Conservation (phyloP, 2,113 vertebrate genomes). For the Pelecanus crispus region DNA sequence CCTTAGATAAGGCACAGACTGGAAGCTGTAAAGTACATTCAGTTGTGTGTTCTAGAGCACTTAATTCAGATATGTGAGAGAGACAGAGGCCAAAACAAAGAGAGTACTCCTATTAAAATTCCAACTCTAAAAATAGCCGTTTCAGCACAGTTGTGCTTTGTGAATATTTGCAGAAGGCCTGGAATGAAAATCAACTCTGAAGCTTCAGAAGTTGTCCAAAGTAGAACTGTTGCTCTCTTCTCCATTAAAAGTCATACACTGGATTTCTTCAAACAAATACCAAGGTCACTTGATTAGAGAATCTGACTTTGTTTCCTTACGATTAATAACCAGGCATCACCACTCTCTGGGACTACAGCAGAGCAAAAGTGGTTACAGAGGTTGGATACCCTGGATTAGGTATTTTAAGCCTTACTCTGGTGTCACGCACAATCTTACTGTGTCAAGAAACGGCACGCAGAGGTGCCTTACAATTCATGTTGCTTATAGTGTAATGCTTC, state of each 20-base stretch:
- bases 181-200: background rate
- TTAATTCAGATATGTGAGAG: background rate
- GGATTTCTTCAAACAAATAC: background rate
- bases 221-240: background rate
- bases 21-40: background rate
- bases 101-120: background rate
- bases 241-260: background rate
- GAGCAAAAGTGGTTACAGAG: background rate
- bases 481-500: background rate
- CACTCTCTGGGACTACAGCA: background rate
- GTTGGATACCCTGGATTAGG: background rate
- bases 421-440: background rate
- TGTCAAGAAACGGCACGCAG: background rate
- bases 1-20: background rate
- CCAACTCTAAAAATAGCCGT: background rate
- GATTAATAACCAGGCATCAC: background rate
- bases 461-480: background rate
- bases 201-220: background rate
- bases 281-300: background rate
- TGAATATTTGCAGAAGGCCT: background rate
- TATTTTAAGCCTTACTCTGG: background rate
- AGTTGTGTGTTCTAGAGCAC: background rate
- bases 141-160: background rate
- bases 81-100: background rate
- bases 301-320: background rate